Evolutionary conservation across 2,113 vertebrate species (phyloP).

Genomic region (Sminthopsis crassicaudata): DNA sequence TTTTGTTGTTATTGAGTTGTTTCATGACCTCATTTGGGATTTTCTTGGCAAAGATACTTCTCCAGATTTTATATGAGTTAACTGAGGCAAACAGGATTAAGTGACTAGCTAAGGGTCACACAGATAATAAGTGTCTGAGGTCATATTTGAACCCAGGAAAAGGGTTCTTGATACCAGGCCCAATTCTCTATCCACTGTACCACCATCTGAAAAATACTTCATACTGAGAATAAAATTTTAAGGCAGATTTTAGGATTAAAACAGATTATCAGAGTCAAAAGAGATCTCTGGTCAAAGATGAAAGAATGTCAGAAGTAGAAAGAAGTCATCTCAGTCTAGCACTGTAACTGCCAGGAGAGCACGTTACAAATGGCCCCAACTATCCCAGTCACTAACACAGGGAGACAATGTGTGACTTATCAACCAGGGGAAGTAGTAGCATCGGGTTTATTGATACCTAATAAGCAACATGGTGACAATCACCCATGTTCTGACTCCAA

Average conservation of each 20-base stretch:
- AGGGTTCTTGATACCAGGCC: neutral
- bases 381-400: no score
- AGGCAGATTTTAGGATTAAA: neutral
- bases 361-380: no score
- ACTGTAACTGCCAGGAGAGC: no score
- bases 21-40: no score
- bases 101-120: neutral
- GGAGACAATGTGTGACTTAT: no score
- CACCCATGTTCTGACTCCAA: no score
- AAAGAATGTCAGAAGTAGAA: neutral
- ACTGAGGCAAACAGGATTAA: neutral
- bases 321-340: neutral
- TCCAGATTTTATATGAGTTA: neutral
- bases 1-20: neutral
- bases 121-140: neutral
- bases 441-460: no score
- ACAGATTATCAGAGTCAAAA: neutral
- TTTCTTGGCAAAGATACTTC: neutral
- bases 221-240: neutral
- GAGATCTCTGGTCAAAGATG: neutral
- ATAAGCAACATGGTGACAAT: no score
- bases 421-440: no score
- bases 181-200: neutral
- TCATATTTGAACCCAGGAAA: neutral
- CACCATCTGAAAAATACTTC: neutral